Percentiles rank a stretch among this genome's conserved stretches.
Evolutionary conservation across 2,888 invertebrate species (phyloP).

Genomic region (Drosophila histrio): DNA sequence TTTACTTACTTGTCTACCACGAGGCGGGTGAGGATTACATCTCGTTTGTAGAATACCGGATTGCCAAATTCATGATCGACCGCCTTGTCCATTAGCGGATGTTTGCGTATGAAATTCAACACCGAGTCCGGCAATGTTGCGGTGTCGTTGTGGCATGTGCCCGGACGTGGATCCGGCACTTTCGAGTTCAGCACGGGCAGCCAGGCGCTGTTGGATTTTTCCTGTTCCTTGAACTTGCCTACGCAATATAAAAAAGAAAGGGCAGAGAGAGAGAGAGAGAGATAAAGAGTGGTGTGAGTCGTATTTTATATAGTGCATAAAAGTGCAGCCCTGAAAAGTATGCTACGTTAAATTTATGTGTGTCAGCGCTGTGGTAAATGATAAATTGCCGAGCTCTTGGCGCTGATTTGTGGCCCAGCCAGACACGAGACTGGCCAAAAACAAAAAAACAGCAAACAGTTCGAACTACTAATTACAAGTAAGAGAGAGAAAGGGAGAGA

Average conservation of each 20-base stretch:
- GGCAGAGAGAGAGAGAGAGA: neutral
- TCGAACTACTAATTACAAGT: constrained; percentile 58
- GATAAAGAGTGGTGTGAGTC: neutral
- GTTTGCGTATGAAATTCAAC: constrained; percentile 97
- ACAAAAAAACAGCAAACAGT: constrained; percentile 13
- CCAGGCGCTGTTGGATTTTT: constrained; percentile 96
- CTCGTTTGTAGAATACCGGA: constrained; percentile 96
- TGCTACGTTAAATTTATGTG: constrained; percentile 74
- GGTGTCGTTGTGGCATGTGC: constrained; percentile 97
- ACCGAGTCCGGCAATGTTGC: constrained; percentile 95
- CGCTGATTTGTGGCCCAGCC: constrained; percentile 67
- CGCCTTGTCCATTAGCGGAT: constrained; percentile 98
- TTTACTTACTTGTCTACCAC: constrained; percentile 91
- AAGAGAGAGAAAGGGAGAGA: constrained; percentile 13
- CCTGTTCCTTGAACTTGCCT: constrained; percentile 95
- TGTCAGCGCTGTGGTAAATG: constrained; percentile 58
- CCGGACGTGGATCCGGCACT: constrained; percentile 96
- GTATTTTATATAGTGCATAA: constrained; percentile 42
- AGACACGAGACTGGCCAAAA: constrained; percentile 10
- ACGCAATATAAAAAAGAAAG: constrained; percentile 1
- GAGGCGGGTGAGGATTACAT: constrained; percentile 94
- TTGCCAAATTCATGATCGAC: constrained; percentile 96
- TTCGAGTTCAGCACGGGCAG: constrained; percentile 95
- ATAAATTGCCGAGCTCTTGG: constrained; percentile 52
- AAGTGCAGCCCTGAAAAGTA: constrained; percentile 55